A percentile compares a stretch with the other conserved stretches of the same genome.
Conservation (phyloP, 2,113 vertebrate genomes). For the Triplophysa tibetana region DNA sequence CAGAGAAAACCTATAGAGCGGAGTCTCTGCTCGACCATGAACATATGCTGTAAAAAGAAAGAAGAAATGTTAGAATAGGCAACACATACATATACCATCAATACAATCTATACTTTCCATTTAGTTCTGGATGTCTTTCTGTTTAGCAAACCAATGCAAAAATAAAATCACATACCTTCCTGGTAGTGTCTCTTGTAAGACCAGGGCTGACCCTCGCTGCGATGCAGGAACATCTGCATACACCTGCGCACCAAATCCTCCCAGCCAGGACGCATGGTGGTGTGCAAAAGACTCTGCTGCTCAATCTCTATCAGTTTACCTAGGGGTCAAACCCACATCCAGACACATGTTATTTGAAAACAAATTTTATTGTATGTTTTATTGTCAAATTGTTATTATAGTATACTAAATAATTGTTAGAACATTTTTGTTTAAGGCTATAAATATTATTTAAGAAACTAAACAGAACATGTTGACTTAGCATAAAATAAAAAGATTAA, state of each 20-base stretch:
- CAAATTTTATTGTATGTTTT: not conserved
- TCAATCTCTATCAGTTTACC: conserved; percentile 97
- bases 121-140: not conserved
- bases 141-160: not conserved
- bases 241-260: conserved; percentile 92
- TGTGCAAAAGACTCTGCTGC: conserved; percentile 84
- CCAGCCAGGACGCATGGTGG: conserved; percentile 94
- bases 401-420: too few species aligned
- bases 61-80: not conserved
- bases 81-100: not conserved
- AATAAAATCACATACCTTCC: conserved; percentile 76
- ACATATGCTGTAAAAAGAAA: conserved; percentile 80
- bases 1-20: conserved; percentile 90
- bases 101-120: too few species aligned
- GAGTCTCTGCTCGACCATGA: conserved; percentile 90
- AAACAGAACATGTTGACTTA: too few species aligned
- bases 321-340: conserved; percentile 60
- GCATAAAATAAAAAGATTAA: too few species aligned
- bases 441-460: too few species aligned
- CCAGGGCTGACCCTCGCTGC: conserved; percentile 92
- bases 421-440: too few species aligned
- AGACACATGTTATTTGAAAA: not conserved
- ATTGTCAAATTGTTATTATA: too few species aligned
- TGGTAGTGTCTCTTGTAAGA: conserved; percentile 95
- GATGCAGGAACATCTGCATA: conserved; percentile 93